Evolutionary conservation across 2,113 vertebrate genomes (phyloP).

Genomic region (Chaetorhynchus papuensis): DNA sequence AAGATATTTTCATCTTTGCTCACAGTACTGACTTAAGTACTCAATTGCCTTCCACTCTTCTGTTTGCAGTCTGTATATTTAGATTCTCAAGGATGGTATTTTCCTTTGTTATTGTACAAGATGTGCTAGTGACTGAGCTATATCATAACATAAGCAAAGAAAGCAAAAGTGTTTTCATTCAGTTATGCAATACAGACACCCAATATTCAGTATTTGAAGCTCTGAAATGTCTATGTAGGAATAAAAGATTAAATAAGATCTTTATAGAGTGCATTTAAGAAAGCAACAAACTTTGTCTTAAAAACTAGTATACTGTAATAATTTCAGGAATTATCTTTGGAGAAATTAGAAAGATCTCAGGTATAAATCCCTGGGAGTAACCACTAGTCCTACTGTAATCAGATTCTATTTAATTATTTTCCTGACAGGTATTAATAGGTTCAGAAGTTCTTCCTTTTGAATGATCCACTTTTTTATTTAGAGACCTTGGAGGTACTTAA

Average conservation of each 20-base stretch:
- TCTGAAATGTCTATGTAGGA: neutral
- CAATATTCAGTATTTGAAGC: neutral
- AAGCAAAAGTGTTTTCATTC: neutral
- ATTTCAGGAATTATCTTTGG: neutral
- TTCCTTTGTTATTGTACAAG: constrained; percentile 22
- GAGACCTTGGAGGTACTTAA: neutral
- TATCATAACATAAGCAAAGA: neutral
- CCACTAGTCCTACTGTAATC: neutral
- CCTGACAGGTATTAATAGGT: neutral
- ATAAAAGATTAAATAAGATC: neutral
- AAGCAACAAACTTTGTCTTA: neutral
- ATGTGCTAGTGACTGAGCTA: neutral
- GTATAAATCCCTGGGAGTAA: neutral
- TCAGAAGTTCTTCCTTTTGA: neutral
- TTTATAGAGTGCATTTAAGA: neutral
- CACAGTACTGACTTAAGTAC: neutral
- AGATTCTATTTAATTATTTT: neutral
- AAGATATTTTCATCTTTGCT: neutral
- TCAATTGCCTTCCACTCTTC: neutral
- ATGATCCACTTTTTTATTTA: neutral
- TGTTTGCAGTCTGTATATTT: constrained; percentile 3
- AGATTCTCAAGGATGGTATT: neutral
- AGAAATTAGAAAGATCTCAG: neutral
- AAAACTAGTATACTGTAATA: neutral
- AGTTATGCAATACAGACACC: neutral